phyloP scores from a whole-genome alignment of 2,888 invertebrate species.

The Cantharis rustica region DNA sequence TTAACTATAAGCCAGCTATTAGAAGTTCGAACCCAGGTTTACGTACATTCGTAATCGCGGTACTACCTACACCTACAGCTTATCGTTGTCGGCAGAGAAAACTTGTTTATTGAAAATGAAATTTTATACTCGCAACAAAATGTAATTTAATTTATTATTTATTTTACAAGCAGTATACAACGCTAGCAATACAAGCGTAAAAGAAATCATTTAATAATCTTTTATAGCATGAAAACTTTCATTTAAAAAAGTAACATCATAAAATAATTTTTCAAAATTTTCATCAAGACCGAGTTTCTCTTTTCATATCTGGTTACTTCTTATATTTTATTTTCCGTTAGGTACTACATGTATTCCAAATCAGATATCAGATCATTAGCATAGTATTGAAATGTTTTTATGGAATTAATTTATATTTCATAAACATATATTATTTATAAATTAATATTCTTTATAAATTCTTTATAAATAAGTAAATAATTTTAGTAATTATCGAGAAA shows the following conservation, averaged over 20 bases:
- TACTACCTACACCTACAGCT: background rate
- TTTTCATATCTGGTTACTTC: background rate
- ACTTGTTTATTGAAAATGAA: background rate
- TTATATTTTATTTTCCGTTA: background rate
- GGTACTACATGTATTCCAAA: background rate
- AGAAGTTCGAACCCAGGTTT: background rate
- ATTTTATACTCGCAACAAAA: background rate
- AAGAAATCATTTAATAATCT: background rate
- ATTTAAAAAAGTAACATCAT: background rate
- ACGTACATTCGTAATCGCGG: background rate
- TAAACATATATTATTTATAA: no score
- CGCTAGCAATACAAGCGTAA: background rate
- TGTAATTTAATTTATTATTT: background rate
- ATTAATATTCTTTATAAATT: no score
- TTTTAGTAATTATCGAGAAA: background rate
- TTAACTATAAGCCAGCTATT: background rate
- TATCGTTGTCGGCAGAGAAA: background rate
- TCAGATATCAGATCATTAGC: background rate
- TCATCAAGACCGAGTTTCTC: background rate
- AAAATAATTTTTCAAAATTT: background rate
- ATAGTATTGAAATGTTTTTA: background rate
- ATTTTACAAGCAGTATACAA: background rate
- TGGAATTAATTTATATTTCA: no score
- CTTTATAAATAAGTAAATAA: background rate
- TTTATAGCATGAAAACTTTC: background rate